phyloP scores from a whole-genome alignment of 2,113 vertebrate species.

The Sclerurus mexicanus region DNA sequence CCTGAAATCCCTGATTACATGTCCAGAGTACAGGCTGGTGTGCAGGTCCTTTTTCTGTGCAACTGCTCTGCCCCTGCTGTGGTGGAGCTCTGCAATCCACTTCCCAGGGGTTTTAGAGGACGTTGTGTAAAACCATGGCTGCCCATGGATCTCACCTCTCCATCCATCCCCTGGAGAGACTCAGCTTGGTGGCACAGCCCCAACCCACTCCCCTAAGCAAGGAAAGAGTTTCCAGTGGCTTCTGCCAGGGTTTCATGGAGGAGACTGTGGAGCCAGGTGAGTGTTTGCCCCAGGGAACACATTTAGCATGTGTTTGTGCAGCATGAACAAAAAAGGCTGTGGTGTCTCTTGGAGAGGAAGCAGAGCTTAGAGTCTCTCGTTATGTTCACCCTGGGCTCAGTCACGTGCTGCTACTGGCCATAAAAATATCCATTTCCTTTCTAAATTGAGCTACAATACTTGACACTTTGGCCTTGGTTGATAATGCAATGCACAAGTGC shows the following conservation, averaged over 20 bases:
- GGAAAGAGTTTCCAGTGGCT: not conserved
- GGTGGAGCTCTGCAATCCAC: not conserved
- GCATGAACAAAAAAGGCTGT: not conserved
- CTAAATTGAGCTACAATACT: constrained; percentile 30
- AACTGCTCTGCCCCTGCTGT: not conserved
- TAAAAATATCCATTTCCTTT: constrained; percentile 56
- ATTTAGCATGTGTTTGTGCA: not conserved
- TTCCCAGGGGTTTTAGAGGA: not conserved
- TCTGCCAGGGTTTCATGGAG: not conserved
- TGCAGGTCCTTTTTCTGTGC: not conserved
- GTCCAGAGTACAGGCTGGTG: not conserved
- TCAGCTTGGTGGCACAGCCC: not conserved
- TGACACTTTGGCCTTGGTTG: constrained; percentile 36
- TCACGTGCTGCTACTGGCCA: not conserved
- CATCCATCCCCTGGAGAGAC: not conserved
- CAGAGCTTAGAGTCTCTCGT: not conserved
- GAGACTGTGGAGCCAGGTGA: not conserved
- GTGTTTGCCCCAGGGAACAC: not conserved
- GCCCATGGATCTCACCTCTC: not conserved
- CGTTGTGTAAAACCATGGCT: not conserved
- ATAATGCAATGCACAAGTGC: not conserved
- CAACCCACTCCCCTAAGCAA: not conserved
- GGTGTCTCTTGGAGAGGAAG: not conserved
- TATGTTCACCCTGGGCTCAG: not conserved
- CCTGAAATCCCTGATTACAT: not conserved